Base-by-base conservation (phyloP, 2,888 invertebrate species). In the Griposia aprilina region DNA sequence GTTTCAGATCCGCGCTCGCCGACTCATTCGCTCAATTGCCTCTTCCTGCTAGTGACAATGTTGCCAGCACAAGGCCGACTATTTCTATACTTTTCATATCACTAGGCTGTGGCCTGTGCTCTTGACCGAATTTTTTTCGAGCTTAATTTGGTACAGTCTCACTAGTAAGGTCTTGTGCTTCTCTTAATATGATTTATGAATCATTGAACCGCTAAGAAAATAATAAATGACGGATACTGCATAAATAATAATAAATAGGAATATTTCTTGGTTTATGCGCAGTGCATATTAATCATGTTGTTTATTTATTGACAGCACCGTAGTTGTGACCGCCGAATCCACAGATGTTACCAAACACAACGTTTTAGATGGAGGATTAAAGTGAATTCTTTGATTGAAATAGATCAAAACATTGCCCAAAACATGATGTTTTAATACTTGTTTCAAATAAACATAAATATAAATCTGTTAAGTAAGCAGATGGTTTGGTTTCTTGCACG, bases 11-110 rank as follows among this genome's bases (percentile, higher is more conserved):
- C 87, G 91, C 93, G 93, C 90, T 87, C 90, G 91, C 91, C 83
- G 85, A 88, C 90, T 93, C 93, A 94, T 94, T 94, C 92, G 90
- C 89, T 93, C 95, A 95, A 96, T 96, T 95, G 93, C 85, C 89
- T 88, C 93, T 95, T 96, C 96, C 96, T 94, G 95, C 88, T 87
- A 81, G 88, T 91, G 90, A 93, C 95, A 93, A 91, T 93, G 91
- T 92, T 91, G 90, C 88, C 89, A 90, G 89, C 87, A 90, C 94
- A 95, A 96, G 95, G 95, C 88, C 93, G 87, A 81, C 89, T 88
- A 87, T 90, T 89, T 86, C 77, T 86, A 89, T 85, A 86, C 70
- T 78, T 84, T 86, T 75, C 70, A 75, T 82, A 76, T 78, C 72
- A 85, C 75, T 84, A 78, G 70, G 41, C 57, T 73, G 26, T 68